Percentiles rank a stretch among this genome's conserved stretches.
Conservation (phyloP, 2,797 vertebrate species). For the Typhlichthys subterraneus region DNA sequence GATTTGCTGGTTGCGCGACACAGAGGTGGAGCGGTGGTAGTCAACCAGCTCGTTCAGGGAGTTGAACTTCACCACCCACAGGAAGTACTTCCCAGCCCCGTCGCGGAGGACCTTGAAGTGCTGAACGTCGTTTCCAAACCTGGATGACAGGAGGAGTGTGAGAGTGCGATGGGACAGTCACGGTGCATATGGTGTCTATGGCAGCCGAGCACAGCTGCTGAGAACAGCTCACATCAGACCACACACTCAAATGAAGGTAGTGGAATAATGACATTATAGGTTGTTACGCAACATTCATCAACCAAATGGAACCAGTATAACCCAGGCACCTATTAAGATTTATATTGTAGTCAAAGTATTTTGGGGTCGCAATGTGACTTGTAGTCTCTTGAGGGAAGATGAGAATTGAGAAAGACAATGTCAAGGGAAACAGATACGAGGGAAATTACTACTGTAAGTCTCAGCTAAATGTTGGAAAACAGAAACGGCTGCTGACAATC, state of each 20-base stretch:
- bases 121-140: slow-evolving; percentile 98
- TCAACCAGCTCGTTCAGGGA: slow-evolving; percentile 98
- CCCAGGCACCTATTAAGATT: slow-evolving; percentile 36
- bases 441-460: slow-evolving; percentile 34
- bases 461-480: slow-evolving; percentile 21
- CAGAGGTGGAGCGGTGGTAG: slow-evolving; percentile 97
- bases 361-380: slow-evolving; percentile 21
- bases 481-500: not conserved
- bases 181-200: not conserved
- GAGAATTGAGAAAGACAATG: slow-evolving; percentile 11
- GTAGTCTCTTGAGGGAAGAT: slow-evolving; percentile 5
- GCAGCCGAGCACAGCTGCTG: not conserved
- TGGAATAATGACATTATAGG: slow-evolving; percentile 8
- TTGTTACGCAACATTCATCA: slow-evolving; percentile 32
- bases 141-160: slow-evolving; percentile 47
- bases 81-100: slow-evolving; percentile 97
- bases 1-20: slow-evolving; percentile 99
- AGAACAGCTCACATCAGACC: not conserved
- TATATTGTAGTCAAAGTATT: slow-evolving; percentile 28
- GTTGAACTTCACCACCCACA: slow-evolving; percentile 99
- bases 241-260: slow-evolving; percentile 10
- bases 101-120: slow-evolving; percentile 99
- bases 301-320: slow-evolving; percentile 9
- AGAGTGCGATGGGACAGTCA: not conserved
- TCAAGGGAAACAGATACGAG: slow-evolving; percentile 18